These are phyloP conservation scores for Nephrotoma flavescens DNA, from an alignment of 2,888 invertebrate species.

Conservation along the genomic window DNA sequence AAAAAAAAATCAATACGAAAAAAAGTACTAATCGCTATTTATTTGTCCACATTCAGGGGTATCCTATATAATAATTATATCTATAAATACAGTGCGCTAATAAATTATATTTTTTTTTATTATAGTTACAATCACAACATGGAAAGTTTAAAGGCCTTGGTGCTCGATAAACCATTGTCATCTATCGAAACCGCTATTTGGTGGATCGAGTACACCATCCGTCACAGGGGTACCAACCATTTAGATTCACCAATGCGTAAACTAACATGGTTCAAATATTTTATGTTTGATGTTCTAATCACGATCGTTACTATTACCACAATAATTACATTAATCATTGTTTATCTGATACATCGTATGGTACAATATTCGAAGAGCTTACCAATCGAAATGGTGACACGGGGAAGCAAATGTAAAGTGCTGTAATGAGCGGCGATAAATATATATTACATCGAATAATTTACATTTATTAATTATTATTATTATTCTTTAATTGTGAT, in stretches of 20 bases:
- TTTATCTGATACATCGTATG: slow-evolving; percentile 12
- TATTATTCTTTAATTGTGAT: background rate
- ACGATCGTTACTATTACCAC: slow-evolving; percentile 6
- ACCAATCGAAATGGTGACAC: slow-evolving; percentile 17
- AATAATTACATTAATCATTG: slow-evolving; percentile 6
- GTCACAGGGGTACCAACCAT: slow-evolving; percentile 7
- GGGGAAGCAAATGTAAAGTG: slow-evolving; percentile 14
- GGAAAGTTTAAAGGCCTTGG: slow-evolving; percentile 12
- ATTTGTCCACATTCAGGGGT: background rate
- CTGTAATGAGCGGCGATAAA: slow-evolving; percentile 8
- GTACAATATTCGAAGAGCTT: slow-evolving; percentile 17
- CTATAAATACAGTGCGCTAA: background rate
- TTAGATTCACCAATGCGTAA: slow-evolving; percentile 6
- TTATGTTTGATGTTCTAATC: slow-evolving; percentile 15
- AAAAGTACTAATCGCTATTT: background rate
- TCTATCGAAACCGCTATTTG: slow-evolving; percentile 13
- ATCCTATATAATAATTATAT: background rate
- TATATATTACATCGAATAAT: background rate
- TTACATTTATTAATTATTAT: background rate
- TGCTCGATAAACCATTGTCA: slow-evolving; percentile 16
- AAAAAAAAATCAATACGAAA: background rate
- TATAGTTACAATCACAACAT: slow-evolving; percentile 16
- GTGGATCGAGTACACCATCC: slow-evolving; percentile 10
- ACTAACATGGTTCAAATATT: slow-evolving; percentile 17
- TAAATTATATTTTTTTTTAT: background rate